phyloP scores from a whole-genome alignment of 2,113 vertebrate genomes.

The Petrocephalus zakoni region DNA sequence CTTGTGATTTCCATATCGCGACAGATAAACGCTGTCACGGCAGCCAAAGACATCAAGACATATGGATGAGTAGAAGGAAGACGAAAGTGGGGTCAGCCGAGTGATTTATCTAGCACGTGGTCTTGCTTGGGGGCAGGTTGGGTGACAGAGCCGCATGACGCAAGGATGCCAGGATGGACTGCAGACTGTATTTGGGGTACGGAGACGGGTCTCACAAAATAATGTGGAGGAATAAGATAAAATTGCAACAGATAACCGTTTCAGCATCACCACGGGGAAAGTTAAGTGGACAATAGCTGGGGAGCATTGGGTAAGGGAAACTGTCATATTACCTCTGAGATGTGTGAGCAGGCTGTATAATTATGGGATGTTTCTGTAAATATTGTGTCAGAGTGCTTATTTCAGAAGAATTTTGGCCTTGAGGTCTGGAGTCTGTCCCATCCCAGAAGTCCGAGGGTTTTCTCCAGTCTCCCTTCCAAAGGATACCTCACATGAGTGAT shows the following conservation, averaged over 20 bases:
- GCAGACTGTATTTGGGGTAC: neutral
- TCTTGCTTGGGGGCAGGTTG: neutral
- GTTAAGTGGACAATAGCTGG: neutral
- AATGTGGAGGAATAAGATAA: neutral
- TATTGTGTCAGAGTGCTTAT: conserved; percentile 8
- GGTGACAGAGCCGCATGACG: neutral
- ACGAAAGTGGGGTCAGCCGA: neutral
- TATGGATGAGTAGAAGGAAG: neutral
- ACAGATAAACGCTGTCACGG: neutral
- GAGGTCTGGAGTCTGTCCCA: neutral
- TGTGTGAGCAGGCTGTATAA: neutral
- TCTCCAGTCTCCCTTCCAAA: neutral
- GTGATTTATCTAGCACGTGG: neutral
- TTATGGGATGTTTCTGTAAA: neutral
- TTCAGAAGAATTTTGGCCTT: neutral
- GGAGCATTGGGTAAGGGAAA: neutral
- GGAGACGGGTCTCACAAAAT: neutral
- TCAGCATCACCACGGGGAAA: neutral
- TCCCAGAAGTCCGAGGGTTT: conserved; percentile 42
- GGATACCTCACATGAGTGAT: neutral
- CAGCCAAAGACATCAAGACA: neutral
- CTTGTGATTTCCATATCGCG: neutral
- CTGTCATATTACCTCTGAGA: neutral
- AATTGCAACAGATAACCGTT: neutral
- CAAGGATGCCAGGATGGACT: neutral